Conservation (phyloP, 2,888 invertebrate species). For the Chloromyia formosa region DNA sequence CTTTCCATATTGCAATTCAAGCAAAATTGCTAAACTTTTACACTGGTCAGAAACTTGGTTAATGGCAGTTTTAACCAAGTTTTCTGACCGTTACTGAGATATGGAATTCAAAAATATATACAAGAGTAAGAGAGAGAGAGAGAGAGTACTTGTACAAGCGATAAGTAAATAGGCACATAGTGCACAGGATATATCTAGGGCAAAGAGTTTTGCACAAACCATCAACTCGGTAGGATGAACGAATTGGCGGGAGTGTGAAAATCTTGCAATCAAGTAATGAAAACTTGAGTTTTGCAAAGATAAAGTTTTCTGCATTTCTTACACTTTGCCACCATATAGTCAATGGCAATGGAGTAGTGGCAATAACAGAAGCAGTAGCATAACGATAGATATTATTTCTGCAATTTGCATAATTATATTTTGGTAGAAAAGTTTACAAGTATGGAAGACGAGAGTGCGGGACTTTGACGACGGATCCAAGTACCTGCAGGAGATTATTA, state of each 20-base stretch:
- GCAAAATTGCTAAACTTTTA: slow-evolving; percentile 31
- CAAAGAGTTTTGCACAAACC: slow-evolving; percentile 16
- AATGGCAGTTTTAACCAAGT: slow-evolving; percentile 24
- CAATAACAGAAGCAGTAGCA: not conserved
- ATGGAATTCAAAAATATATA: not conserved
- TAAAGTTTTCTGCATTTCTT: not conserved
- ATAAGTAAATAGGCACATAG: not conserved
- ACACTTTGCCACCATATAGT: not conserved
- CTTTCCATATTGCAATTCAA: slow-evolving; percentile 25
- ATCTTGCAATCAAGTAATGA: slow-evolving; percentile 32
- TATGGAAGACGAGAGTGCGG: not conserved
- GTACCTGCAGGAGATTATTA: not conserved
- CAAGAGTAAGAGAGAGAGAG: too few species aligned
- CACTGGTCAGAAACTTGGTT: slow-evolving; percentile 16
- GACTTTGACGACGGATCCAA: not conserved
- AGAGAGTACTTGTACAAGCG: too few species aligned
- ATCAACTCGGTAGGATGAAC: not conserved
- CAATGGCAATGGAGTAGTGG: too few species aligned
- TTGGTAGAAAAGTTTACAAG: not conserved
- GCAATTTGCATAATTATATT: slow-evolving; percentile 8
- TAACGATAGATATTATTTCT: not conserved
- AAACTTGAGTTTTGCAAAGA: slow-evolving; percentile 7
- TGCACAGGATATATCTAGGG: slow-evolving; percentile 8
- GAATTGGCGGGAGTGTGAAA: slow-evolving; percentile 1
- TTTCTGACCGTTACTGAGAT: slow-evolving; percentile 12